Percentiles rank a stretch among this genome's conserved stretches.
Evolutionary conservation across 2,113 vertebrate species (phyloP).

Genomic region (Notechis scutatus): DNA sequence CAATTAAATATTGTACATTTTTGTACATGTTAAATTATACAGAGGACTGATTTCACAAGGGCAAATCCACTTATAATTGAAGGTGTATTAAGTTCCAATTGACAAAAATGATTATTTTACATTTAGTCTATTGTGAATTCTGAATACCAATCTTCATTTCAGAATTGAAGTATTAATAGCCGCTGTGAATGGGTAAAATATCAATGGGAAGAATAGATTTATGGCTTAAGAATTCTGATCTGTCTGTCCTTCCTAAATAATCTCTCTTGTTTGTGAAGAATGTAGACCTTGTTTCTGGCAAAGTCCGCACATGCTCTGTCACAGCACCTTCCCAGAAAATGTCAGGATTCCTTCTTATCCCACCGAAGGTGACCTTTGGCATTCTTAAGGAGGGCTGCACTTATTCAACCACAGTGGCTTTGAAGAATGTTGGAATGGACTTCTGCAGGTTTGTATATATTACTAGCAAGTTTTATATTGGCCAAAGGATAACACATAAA

Average conservation of each 20-base stretch:
- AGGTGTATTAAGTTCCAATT: background rate
- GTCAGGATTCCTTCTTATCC: constrained; percentile 75
- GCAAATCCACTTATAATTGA: background rate
- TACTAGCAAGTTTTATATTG: background rate
- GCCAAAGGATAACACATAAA: background rate
- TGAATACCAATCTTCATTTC: background rate
- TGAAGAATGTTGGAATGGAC: constrained; percentile 84
- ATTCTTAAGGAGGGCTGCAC: constrained; percentile 75
- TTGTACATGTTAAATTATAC: background rate
- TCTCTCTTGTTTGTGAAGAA: constrained; percentile 50
- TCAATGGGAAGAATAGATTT: background rate
- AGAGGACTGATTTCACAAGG: background rate
- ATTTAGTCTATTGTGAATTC: background rate
- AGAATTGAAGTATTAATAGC: background rate
- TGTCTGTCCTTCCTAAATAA: background rate
- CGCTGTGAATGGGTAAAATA: background rate
- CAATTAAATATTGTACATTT: background rate
- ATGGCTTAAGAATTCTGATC: too few relatives aligned
- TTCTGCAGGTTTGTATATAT: constrained; percentile 77
- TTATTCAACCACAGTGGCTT: constrained; percentile 66
- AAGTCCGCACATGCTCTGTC: constrained; percentile 72
- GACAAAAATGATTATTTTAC: background rate
- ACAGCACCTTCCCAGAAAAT: constrained; percentile 37
- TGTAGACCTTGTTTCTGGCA: constrained; percentile 75
- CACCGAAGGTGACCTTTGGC: constrained; percentile 73